Evolutionary conservation across 1,140 invertebrate species (phyloP), one percentile per base, ranked within the genome.

Genomic region (Andricus grossulariae): DNA sequence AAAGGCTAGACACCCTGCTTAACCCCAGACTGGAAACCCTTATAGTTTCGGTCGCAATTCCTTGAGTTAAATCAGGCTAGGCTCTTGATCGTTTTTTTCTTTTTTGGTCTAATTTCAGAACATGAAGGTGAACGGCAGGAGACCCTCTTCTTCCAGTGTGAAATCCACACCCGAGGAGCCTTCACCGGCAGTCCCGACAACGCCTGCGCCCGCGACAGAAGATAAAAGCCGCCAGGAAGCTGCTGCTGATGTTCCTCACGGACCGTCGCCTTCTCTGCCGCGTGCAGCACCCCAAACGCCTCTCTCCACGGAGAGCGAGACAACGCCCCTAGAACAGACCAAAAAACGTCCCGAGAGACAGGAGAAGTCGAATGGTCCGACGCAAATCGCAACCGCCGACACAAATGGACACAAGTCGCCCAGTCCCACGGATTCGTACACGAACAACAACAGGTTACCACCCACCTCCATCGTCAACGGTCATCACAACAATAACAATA

Each of bases 81-180:
- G 1, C 25, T 25, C 25, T 3, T 25, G 25, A 25, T 1, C 25
- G 25, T 1, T 3, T 25, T 25, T 25, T 25, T 25, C 3, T 25
- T 3, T 25, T 25, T 25, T 25, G 1, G 25, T 25, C 1, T 57
- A 0, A 19, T 84, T 84, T 32, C 72, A 90, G 90, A 88, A 81
- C 81, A 88, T 90, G 77, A 91, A 91, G 66, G 82, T 91, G n/a
- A 92, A 92, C 50, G 90, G 91, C 12, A 88, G 89, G 80, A 87
- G 90, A 76, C 89, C 89, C 2, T 90, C 91, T 0, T 91, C 89
- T 0, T 92, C 90, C 18, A 91, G 85, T 11, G 80, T 91, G 4
- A 90, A 91, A 76, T 91, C 91, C 45, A 89, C 90, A n/a, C 88
- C 91, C 1, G 87, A 92, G n/a, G 93, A 93, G 32, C 92, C 93